These are phyloP conservation scores for Thereva unica DNA, from an alignment of 2,888 invertebrate genomes.

Conservation along the genomic window DNA sequence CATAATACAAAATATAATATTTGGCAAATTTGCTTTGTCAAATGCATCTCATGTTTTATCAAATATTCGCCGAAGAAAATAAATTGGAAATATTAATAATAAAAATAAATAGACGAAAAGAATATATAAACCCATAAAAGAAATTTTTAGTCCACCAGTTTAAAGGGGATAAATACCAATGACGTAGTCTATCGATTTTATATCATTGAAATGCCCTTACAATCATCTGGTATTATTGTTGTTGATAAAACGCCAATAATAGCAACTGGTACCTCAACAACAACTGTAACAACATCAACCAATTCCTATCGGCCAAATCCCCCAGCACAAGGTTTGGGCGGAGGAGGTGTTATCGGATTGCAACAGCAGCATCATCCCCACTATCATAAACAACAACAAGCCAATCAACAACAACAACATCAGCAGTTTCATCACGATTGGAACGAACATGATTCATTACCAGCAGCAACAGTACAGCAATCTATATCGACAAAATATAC, in stretches of 20 bases:
- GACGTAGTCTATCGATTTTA: slow-evolving; percentile 16
- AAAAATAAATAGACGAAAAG: no score
- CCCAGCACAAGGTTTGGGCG: slow-evolving; percentile 22
- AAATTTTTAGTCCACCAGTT: no score
- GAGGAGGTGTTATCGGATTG: slow-evolving; percentile 9
- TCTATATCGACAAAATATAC: neutral
- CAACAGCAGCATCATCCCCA: slow-evolving; percentile 5
- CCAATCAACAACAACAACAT: slow-evolving; percentile 20
- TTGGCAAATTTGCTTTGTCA: no score
- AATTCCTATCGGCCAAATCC: slow-evolving; percentile 26
- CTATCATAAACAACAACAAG: slow-evolving; percentile 26
- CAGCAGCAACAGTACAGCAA: slow-evolving; percentile 5
- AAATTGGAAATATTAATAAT: neutral
- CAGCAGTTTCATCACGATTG: slow-evolving; percentile 5
- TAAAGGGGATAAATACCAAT: slow-evolving; percentile 1
- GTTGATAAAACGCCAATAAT: slow-evolving; percentile 49
- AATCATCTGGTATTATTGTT: slow-evolving; percentile 53
- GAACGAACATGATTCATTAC: slow-evolving; percentile 3
- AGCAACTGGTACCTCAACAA: slow-evolving; percentile 39
- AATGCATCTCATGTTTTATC: no score
- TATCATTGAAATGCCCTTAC: slow-evolving; percentile 49
- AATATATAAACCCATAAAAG: no score
- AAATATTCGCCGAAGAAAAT: neutral
- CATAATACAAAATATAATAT: no score
- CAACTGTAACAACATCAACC: slow-evolving; percentile 26